Conservation (phyloP, 2,888 invertebrate genomes). For the Acleris holmiana region DNA sequence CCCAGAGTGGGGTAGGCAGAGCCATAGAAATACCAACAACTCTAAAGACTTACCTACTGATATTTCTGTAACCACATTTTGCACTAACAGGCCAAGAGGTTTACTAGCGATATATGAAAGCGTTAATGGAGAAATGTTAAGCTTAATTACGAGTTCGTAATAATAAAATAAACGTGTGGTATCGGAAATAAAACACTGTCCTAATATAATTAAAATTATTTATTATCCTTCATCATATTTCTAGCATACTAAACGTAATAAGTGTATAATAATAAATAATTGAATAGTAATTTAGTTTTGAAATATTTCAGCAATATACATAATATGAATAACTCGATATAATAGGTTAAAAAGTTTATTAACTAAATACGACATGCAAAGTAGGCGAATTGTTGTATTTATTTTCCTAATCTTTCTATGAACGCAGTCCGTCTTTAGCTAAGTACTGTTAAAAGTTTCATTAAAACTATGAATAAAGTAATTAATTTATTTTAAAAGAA, state of each 20-base stretch:
- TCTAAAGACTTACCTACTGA: no score
- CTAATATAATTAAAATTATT: conserved; percentile 86
- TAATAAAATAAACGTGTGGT: background rate
- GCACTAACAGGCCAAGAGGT: no score
- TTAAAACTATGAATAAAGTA: conserved; percentile 40
- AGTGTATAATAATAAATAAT: conserved; percentile 85
- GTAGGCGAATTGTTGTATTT: conserved; percentile 80
- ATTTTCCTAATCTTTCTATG: conserved; percentile 66
- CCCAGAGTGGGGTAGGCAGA: no score
- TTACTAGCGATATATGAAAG: no score
- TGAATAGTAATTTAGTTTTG: conserved; percentile 83
- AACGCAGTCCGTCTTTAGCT: conserved; percentile 61
- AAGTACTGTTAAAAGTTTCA: conserved; percentile 46
- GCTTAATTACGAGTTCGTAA: no score
- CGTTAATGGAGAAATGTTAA: no score
- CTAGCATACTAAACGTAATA: conserved; percentile 86
- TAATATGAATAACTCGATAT: conserved; percentile 78
- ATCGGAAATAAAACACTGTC: conserved; percentile 67
- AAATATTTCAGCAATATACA: conserved; percentile 82
- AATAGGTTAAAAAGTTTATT: conserved; percentile 69
- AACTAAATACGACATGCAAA: conserved; percentile 76
- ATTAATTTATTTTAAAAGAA: conserved; percentile 58
- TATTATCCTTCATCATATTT: conserved; percentile 85
- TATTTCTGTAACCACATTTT: no score
- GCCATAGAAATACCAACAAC: no score